These are phyloP conservation scores for Steinernema carpocapsae DNA, from an alignment of 2,888 invertebrate species.

Conservation along the genomic window DNA sequence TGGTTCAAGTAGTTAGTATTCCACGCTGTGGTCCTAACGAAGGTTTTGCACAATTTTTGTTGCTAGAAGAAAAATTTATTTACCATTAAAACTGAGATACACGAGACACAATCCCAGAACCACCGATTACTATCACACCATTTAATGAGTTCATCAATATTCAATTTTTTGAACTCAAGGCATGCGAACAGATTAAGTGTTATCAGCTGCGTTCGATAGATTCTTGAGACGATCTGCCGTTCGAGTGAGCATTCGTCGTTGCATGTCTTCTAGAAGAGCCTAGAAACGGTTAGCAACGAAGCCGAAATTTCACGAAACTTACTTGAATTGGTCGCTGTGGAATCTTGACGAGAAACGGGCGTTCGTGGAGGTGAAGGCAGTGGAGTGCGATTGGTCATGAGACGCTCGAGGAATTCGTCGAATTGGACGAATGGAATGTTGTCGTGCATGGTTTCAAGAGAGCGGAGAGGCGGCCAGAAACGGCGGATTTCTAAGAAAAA, in stretches of 20 bases:
- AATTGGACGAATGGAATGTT: constrained; percentile 88
- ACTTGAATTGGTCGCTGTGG: constrained; percentile 14
- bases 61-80: neutral
- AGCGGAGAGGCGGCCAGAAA: constrained; percentile 87
- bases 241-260: constrained; percentile 6
- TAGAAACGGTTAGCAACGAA: neutral
- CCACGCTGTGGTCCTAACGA: too few species aligned
- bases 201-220: constrained; percentile 6
- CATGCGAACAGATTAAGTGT: too few species aligned
- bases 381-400: constrained; percentile 77
- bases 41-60: too few species aligned
- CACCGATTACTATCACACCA: too few species aligned
- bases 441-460: constrained; percentile 95
- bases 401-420: constrained; percentile 85
- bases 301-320: neutral
- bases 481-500: constrained; percentile 70
- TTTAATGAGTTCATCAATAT: too few species aligned
- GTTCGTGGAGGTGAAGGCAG: constrained; percentile 76
- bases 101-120: too few species aligned
- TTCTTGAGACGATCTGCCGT: constrained; percentile 32
- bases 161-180: too few species aligned
- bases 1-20: too few species aligned
- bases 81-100: neutral
- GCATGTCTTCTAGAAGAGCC: constrained; percentile 9
- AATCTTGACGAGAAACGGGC: constrained; percentile 44